Conservation (phyloP, 2,113 vertebrate species). For the Anseranas semipalmata region DNA sequence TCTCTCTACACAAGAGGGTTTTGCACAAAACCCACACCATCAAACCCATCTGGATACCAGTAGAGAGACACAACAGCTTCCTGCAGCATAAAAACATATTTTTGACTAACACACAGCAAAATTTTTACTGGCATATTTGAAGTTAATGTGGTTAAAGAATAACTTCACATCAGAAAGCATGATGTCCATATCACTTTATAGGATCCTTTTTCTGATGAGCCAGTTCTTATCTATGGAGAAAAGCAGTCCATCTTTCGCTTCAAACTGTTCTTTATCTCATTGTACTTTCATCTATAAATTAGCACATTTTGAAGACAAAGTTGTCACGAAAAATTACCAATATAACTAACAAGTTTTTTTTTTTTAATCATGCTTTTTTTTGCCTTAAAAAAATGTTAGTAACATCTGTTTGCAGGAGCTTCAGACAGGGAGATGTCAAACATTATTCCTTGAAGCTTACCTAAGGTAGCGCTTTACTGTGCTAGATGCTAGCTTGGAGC, state of each 20-base stretch:
- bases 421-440: background rate
- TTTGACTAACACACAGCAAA: background rate
- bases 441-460: background rate
- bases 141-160: background rate
- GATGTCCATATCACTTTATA: background rate
- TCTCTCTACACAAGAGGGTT: background rate
- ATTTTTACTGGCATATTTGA: background rate
- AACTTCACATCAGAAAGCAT: background rate
- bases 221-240: background rate
- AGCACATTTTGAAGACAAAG: slow-evolving; percentile 43
- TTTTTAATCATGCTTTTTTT: background rate
- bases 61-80: background rate
- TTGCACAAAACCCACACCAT: background rate
- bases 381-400: background rate
- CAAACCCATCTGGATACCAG: background rate
- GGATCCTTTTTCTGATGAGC: background rate
- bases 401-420: slow-evolving; percentile 41
- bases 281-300: slow-evolving; percentile 56
- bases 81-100: background rate
- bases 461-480: background rate
- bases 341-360: background rate
- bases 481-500: background rate
- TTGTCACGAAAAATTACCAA: slow-evolving; percentile 22
- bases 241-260: background rate
- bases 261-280: slow-evolving; percentile 8